Percentiles rank a stretch among this genome's conserved stretches.
phyloP scores from a whole-genome alignment of 2,113 vertebrate species.

The Psilopsiagon aymara region DNA sequence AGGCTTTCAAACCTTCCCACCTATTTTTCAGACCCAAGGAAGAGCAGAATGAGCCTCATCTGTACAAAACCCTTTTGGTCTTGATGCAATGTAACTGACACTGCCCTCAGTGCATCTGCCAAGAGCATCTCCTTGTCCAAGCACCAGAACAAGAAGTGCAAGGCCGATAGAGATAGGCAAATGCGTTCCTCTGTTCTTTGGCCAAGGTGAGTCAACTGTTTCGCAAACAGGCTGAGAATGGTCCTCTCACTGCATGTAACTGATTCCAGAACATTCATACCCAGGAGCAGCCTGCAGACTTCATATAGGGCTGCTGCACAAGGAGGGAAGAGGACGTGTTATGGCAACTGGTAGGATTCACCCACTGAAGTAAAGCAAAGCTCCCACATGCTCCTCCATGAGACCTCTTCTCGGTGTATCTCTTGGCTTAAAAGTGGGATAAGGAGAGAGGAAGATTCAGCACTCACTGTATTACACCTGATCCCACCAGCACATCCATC shows the following conservation, averaged over 20 bases:
- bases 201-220: rapidly evolving
- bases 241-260: not conserved
- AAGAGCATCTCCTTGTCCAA: not conserved
- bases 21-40: not conserved
- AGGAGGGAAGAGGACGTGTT: rapidly evolving
- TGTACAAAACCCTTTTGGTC: not conserved
- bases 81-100: not conserved
- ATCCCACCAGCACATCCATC: not conserved
- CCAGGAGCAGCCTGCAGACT: not conserved
- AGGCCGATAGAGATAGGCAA: not conserved
- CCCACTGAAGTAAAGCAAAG: not conserved
- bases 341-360: not conserved
- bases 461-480: not conserved
- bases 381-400: rapidly evolving
- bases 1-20: not conserved
- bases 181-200: not conserved
- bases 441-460: not conserved
- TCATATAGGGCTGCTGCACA: not conserved
- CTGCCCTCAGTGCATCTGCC: not conserved
- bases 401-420: rapidly evolving
- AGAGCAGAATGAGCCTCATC: not conserved
- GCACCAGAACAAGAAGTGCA: not conserved
- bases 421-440: not conserved
- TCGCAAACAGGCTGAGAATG: not conserved
- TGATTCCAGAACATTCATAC: not conserved